These are phyloP conservation scores for Drosophila navojoa DNA, from an alignment of 1,140 invertebrate genomes.

Conservation along the genomic window DNA sequence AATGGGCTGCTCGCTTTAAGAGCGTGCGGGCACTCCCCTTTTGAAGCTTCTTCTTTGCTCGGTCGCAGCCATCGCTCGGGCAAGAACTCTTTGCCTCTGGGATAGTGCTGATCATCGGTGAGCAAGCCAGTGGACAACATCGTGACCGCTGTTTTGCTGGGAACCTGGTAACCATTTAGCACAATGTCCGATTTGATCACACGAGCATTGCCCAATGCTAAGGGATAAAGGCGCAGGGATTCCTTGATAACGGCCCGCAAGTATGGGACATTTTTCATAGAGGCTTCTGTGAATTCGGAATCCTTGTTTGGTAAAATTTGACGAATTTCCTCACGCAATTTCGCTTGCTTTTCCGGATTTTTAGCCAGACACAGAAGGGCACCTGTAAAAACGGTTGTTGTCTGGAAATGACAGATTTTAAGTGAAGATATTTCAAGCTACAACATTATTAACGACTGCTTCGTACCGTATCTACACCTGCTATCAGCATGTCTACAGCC, in stretches of 20 bases:
- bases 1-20: constrained; percentile 84
- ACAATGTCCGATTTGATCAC: constrained; percentile 84
- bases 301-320: constrained; percentile 84
- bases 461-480: constrained; percentile 81
- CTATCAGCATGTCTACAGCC: constrained; percentile 83
- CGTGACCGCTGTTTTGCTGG: constrained; percentile 84
- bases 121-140: constrained; percentile 79
- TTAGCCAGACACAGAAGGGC: constrained; percentile 85
- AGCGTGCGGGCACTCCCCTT: constrained; percentile 60
- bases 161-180: constrained; percentile 86
- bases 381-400: constrained; percentile 47
- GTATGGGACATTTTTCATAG: constrained; percentile 86
- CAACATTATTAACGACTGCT: neutral
- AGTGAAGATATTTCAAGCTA: neutral
- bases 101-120: constrained; percentile 84
- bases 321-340: constrained; percentile 88
- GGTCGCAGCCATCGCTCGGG: constrained; percentile 86
- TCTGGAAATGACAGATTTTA: constrained; percentile 26
- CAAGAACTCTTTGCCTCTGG: constrained; percentile 84
- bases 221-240: constrained; percentile 85
- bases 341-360: constrained; percentile 89
- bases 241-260: constrained; percentile 88
- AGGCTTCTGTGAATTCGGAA: constrained; percentile 85
- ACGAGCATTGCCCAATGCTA: constrained; percentile 84
- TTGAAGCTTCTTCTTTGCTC: constrained; percentile 26